Conservation (phyloP, 2,113 vertebrate species). For the human (Homo sapiens) region GRCh38 chr1:85970501-85971000, state of each 20-base stretch:
- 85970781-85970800: neutral
- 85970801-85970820: neutral
- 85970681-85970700: conserved; percentile 11
- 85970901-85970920: conserved; percentile 34
- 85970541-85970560: conserved; percentile 31
- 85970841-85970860: conserved; percentile 59
- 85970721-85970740: conserved; percentile 48
- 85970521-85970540: neutral
- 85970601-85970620: neutral
- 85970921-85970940: neutral
- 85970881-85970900: neutral
- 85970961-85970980: too few species aligned
- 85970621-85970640: conserved; percentile 3
- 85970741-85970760: conserved; percentile 38
- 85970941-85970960: too few species aligned
- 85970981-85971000: too few species aligned
- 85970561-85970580: neutral
- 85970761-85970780: conserved; percentile 33
- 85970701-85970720: neutral
- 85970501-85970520: neutral
- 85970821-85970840: conserved; percentile 19
- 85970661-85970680: neutral
- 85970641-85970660: neutral
- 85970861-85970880: neutral
- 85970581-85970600: neutral